Evolutionary conservation across 2,797 vertebrate genomes (phyloP).

Genomic region (Gadopsis bispinosus): DNA sequence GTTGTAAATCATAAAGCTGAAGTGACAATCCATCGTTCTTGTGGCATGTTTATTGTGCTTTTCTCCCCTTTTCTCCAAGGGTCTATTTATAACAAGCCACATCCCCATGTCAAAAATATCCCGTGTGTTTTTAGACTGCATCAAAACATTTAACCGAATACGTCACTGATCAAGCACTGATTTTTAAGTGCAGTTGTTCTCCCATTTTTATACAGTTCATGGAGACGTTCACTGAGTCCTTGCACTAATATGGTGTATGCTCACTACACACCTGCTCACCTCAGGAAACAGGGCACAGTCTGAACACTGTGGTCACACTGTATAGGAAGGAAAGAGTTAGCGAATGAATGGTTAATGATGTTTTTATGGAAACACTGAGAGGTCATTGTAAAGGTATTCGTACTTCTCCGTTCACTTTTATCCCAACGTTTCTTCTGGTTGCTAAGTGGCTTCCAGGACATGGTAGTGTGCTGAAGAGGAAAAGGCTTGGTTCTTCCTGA

Average conservation of each 20-base stretch:
- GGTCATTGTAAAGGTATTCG: constrained; percentile 38
- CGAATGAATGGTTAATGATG: constrained; percentile 50
- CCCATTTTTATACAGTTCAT: neutral
- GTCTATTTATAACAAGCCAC: constrained; percentile 69
- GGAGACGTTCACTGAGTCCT: neutral
- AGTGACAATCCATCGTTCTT: constrained; percentile 77
- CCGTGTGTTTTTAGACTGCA: constrained; percentile 40
- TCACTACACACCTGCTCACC: neutral
- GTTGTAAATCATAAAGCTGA: constrained; percentile 79
- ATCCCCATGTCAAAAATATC: constrained; percentile 60
- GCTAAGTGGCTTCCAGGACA: constrained; percentile 78
- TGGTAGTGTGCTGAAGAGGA: constrained; percentile 70
- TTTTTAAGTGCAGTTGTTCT: neutral
- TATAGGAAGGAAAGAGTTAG: constrained; percentile 34
- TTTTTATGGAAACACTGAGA: constrained; percentile 61
- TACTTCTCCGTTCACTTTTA: constrained; percentile 24
- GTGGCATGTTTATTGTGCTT: constrained; percentile 80
- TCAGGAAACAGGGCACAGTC: constrained; percentile 28
- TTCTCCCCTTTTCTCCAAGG: constrained; percentile 64
- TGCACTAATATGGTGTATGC: neutral
- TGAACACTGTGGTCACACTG: constrained; percentile 11
- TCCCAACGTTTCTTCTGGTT: constrained; percentile 66
- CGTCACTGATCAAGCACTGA: neutral
- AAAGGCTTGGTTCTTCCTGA: constrained; percentile 82
- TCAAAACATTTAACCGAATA: constrained; percentile 44